phyloP scores from a whole-genome alignment of 2,113 vertebrate species.

The Dromiciops gliroides region DNA sequence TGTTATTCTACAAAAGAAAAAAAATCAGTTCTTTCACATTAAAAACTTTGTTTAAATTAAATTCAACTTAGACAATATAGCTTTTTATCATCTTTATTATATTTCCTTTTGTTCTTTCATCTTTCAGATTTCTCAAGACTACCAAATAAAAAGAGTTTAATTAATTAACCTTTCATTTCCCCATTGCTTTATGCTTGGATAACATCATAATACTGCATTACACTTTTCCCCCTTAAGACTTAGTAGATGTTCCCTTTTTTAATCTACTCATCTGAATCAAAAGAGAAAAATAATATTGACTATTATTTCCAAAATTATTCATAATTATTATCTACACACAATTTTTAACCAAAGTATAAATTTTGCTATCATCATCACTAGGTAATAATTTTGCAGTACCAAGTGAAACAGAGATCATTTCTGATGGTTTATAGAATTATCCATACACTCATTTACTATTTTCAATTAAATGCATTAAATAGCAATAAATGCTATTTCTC shows the following conservation, averaged over 20 bases:
- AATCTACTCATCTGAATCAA: background rate
- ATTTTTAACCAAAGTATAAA: background rate
- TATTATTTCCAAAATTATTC: background rate
- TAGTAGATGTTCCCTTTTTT: background rate
- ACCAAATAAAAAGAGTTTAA: background rate
- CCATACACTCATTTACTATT: background rate
- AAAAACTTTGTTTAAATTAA: background rate
- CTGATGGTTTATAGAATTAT: background rate
- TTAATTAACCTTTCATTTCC: conserved; percentile 3
- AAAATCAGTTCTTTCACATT: background rate
- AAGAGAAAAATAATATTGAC: background rate
- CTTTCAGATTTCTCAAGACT: background rate
- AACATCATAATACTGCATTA: background rate
- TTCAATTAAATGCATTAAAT: background rate
- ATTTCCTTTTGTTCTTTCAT: background rate
- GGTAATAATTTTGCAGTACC: background rate
- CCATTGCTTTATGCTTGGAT: background rate
- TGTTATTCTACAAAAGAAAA: background rate
- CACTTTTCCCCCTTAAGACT: background rate
- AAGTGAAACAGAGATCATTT: background rate
- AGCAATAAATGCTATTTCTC: background rate
- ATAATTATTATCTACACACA: background rate
- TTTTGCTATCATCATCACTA: background rate
- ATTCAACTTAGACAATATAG: background rate
- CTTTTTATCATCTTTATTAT: background rate